These are phyloP conservation scores for Phylloscopus whistleri DNA, from an alignment of 2,113 vertebrate species.

Conservation along the genomic window DNA sequence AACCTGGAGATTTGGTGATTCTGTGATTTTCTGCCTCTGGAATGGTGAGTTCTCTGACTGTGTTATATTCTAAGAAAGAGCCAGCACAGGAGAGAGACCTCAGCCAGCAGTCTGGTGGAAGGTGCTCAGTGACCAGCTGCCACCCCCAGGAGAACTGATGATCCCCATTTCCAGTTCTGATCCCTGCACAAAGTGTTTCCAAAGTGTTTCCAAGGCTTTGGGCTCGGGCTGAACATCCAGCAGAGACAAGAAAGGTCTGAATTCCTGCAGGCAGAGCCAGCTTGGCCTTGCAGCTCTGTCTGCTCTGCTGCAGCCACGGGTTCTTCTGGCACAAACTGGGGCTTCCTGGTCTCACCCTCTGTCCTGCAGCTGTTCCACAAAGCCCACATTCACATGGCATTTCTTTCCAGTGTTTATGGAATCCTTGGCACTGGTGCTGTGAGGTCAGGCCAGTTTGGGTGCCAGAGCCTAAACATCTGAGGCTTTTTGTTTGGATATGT, in stretches of 20 bases:
- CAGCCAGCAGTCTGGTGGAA: background rate
- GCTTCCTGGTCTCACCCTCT: background rate
- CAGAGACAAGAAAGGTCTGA: background rate
- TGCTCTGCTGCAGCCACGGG: background rate
- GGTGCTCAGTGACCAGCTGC: background rate
- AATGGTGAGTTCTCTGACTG: background rate
- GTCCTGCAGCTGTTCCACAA: background rate
- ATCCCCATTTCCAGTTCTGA: accelerated
- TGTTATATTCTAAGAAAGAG: background rate
- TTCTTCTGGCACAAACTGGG: background rate
- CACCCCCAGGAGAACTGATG: background rate
- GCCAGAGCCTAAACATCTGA: background rate
- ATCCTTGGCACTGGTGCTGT: background rate
- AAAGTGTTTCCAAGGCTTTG: background rate
- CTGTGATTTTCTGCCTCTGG: background rate
- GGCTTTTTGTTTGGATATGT: background rate
- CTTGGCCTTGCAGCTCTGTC: background rate
- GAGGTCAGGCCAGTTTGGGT: background rate
- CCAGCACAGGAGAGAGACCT: background rate
- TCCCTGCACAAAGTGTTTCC: too few species aligned
- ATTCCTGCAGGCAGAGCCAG: background rate
- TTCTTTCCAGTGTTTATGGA: background rate
- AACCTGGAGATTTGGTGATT: too few species aligned
- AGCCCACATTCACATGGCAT: background rate
- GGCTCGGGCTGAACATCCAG: background rate